Evolutionary conservation across 2,113 vertebrate species (phyloP), one percentile per base, ranked within the genome.

Genomic region (Rhinoptilus africanus): DNA sequence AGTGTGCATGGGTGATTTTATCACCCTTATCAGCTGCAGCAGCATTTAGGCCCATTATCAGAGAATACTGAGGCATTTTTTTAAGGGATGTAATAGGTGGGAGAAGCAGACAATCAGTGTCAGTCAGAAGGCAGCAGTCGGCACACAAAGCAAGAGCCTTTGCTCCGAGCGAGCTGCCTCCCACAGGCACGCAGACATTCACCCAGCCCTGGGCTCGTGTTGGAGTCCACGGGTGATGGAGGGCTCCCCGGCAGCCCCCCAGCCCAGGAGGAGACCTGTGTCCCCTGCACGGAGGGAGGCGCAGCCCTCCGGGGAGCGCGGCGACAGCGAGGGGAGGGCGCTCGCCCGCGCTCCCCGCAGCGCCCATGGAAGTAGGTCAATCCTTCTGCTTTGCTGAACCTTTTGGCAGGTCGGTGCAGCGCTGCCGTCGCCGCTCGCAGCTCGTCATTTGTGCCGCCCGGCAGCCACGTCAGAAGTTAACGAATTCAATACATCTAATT

Each of bases 361-460:
- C 94, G 96, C 87, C 1, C 14, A 92, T 85, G 85, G 91, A 98
- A 97, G 85, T 97, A 97, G 97, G 97, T 97, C 97, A 97, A 96
- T 97, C 94, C 94, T 98, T 97, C 97, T 97, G 96, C 96, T 97
- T 94, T 96, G 95, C 92, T 96, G 92, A 96, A 93, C 87, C 91
- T 93, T 93, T 93, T 92, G 93, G 95, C 92, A 96, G 96, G 88
- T 78, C 10, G 9, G 87, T 12, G 71, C 80, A 6, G 14, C 0
- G 16, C 45, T 74, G 93, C 89, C 8, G 1, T 57, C 4, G 14
- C 75, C 0, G 8, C 91, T 96, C 21, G 0, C 93, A 56, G 89
- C 78, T 92, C 27, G 2, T 89, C 88, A 74, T 74, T 89, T 85
- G 88, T 92, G 92, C 92, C 32, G 76, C 4, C 4, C 21, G 6